Evolutionary conservation across 2,113 vertebrate species (phyloP), one percentile per base, ranked within the genome.

Genomic region (Chelonoidis abingdonii): DNA sequence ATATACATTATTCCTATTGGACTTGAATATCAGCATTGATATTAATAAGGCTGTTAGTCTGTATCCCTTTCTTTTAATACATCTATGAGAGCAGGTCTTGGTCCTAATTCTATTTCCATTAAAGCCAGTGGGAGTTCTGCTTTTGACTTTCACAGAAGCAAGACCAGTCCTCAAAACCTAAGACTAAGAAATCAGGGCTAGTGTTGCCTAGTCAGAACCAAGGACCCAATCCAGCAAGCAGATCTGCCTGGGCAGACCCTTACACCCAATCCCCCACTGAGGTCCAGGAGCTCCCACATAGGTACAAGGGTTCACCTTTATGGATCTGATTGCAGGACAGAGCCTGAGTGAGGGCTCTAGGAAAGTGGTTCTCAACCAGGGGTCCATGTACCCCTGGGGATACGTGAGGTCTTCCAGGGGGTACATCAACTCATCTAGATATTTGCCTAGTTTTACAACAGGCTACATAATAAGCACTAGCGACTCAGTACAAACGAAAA

Each of bases 1-100:
- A 95, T 92, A 92, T 92, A 96, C 81, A 93, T 97, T 95, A 93
- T 93, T 95, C 89, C 93, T 94, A 91, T 89, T 90, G 91, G 90
- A 92, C 56, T 87, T 90, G 86, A 83, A 56, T 75, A 86, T 22
- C 75, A 87, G 93, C 91, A 92, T 17, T 87, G 92, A 97, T 95
- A 53, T 87, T 92, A 94, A 95, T 89, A 93, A 95, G 89, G 80
- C 88, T 87, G 47, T 86, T 94, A 19, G 91, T 92, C 87, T 94
- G 80, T 93, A 95, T 95, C 94, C 78, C 85, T 87, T 85, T 96
- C 89, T 89, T 89, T 92, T 88, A 72, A 75, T 50, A 21, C 57
- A 24, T 83, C 65, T 85, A 79, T 47, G 62, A 84, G 59, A 86
- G 59, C 0, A 82, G 84, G 84, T 59, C 84, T 88, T 88, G 92